These are phyloP conservation scores for Leptura quadrifasciata DNA, from an alignment of 2,888 invertebrate species.

Conservation along the genomic window DNA sequence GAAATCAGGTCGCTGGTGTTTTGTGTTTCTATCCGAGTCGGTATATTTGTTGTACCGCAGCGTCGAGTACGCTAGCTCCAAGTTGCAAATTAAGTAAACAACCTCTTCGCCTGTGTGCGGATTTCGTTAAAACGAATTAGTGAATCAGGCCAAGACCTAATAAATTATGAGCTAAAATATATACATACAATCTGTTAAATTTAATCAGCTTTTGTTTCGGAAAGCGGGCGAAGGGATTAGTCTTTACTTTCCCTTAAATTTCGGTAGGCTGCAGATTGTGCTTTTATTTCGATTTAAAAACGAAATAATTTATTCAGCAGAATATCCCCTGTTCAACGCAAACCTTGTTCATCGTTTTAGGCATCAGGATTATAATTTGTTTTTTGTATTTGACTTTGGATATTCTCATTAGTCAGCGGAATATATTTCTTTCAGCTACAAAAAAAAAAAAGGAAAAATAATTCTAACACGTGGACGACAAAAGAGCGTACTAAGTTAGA, in stretches of 20 bases:
- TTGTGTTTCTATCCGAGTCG: not conserved
- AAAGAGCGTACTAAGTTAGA: no score
- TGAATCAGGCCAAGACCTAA: not conserved
- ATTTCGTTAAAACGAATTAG: not conserved
- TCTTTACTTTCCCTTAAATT: not conserved
- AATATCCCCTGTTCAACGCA: not conserved
- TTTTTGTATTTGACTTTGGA: not conserved
- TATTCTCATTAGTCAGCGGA: not conserved
- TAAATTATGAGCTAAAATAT: not conserved
- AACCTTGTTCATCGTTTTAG: not conserved
- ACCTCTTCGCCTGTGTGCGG: not conserved
- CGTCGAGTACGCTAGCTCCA: not conserved
- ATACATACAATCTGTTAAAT: not conserved
- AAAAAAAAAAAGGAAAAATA: no score
- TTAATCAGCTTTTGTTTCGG: not conserved
- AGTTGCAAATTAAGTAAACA: not conserved
- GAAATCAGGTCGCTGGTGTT: constrained; percentile 16
- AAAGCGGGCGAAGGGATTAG: not conserved
- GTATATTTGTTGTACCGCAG: constrained; percentile 11
- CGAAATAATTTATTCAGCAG: not conserved
- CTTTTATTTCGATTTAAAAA: not conserved
- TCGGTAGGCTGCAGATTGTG: not conserved
- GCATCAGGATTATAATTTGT: not conserved
- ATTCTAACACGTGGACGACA: no score
- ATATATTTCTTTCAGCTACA: no score